Evolutionary conservation across 2,888 invertebrate genomes (phyloP).

Genomic region (Catocala nupta): DNA sequence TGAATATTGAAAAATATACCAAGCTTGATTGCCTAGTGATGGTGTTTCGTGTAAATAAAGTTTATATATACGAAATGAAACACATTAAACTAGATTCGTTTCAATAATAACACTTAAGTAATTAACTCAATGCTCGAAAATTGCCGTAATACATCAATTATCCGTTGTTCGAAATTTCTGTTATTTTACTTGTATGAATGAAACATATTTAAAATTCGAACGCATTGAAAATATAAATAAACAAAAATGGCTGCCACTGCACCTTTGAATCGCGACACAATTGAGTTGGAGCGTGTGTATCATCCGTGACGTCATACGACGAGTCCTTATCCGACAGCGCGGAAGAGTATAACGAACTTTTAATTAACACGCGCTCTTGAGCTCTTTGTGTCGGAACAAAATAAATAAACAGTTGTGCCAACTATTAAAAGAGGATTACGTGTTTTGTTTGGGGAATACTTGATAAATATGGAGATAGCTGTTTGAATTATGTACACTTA

Average conservation of each 20-base stretch:
- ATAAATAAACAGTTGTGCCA: constrained; percentile 24
- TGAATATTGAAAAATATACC: too few relatives aligned
- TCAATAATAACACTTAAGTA: too few relatives aligned
- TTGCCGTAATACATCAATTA: too few relatives aligned
- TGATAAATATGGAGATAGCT: neutral
- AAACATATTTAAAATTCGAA: too few relatives aligned
- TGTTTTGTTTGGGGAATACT: neutral
- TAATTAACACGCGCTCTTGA: constrained; percentile 41
- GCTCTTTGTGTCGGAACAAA: constrained; percentile 29
- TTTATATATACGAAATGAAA: too few relatives aligned
- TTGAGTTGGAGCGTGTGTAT: constrained; percentile 5
- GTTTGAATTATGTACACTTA: too few relatives aligned
- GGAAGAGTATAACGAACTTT: constrained; percentile 59
- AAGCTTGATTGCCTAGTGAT: too few relatives aligned
- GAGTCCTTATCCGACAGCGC: constrained; percentile 29
- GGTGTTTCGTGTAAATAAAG: too few relatives aligned
- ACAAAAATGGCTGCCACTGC: neutral
- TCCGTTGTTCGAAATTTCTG: too few relatives aligned
- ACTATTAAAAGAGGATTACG: neutral
- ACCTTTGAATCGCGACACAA: constrained; percentile 4
- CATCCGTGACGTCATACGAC: constrained; percentile 14
- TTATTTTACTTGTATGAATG: too few relatives aligned
- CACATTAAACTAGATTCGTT: too few relatives aligned
- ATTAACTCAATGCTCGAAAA: too few relatives aligned
- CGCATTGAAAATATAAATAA: neutral